Percentiles rank a stretch among this genome's conserved stretches.
Evolutionary conservation across 2,888 invertebrate species (phyloP).

Genomic region (Xestoiulus laeticollis): DNA sequence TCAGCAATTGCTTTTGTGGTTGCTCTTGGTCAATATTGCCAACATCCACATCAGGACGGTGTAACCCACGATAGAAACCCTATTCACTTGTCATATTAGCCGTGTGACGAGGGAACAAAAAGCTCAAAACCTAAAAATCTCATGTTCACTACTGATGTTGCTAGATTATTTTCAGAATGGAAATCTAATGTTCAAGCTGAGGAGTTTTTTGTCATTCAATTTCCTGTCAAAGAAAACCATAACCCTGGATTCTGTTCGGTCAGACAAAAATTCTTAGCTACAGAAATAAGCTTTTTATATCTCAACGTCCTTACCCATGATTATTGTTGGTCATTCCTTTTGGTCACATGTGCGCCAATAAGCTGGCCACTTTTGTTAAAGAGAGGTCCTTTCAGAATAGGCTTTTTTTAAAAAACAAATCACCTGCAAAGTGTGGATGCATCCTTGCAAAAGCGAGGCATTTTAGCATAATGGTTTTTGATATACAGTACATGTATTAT

Average conservation of each 20-base stretch:
- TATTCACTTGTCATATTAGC: slow-evolving; percentile 43
- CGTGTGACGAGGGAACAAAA: slow-evolving; percentile 39
- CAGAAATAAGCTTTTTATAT: background rate
- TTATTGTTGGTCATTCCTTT: background rate
- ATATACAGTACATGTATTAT: background rate
- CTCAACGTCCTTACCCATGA: background rate
- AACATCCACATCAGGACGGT: slow-evolving; percentile 24
- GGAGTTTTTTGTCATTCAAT: slow-evolving; percentile 34
- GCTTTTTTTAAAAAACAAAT: background rate
- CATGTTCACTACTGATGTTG: slow-evolving; percentile 39
- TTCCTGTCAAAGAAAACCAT: slow-evolving; percentile 31
- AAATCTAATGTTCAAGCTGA: slow-evolving; percentile 41
- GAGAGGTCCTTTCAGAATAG: background rate
- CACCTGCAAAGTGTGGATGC: background rate
- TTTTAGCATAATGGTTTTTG: no score
- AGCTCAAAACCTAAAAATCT: slow-evolving; percentile 39
- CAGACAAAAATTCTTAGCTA: background rate
- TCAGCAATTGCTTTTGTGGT: slow-evolving; percentile 42
- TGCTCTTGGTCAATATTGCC: slow-evolving; percentile 43
- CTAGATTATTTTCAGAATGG: slow-evolving; percentile 41
- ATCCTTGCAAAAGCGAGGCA: background rate
- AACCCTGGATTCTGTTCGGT: background rate
- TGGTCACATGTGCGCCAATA: slow-evolving; percentile 1
- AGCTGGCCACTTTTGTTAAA: background rate
- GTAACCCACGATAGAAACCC: background rate